These are phyloP conservation scores for Mythimna vitellina DNA, from an alignment of 2,888 invertebrate genomes.

Conservation along the genomic window DNA sequence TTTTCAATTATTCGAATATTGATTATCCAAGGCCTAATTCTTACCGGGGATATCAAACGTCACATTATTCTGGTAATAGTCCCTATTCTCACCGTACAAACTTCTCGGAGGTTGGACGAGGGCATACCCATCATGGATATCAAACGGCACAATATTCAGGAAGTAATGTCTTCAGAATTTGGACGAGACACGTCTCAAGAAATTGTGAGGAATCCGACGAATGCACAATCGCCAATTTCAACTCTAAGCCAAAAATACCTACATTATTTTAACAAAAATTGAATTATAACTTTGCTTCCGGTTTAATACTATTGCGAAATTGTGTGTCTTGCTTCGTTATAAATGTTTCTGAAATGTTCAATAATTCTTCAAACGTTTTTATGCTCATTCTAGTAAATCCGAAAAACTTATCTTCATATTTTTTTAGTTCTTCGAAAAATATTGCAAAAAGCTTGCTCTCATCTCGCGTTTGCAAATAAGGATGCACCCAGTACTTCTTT, in stretches of 20 bases:
- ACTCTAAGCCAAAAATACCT: constrained; percentile 3
- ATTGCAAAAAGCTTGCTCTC: background rate
- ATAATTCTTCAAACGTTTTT: background rate
- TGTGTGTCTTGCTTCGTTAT: constrained; percentile 7
- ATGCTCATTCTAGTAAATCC: background rate
- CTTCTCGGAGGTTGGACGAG: too few species aligned
- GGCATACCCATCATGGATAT: too few species aligned
- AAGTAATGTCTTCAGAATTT: too few species aligned
- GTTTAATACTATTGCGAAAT: constrained; percentile 34
- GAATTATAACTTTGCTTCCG: constrained; percentile 23
- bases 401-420: constrained; percentile 2
- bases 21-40: constrained; percentile 20
- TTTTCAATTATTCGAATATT: constrained; percentile 19
- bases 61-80: background rate
- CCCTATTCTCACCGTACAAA: constrained; percentile 8
- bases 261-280: background rate
- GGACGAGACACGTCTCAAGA: background rate
- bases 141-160: too few species aligned
- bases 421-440: background rate
- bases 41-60: too few species aligned
- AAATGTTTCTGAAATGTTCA: background rate
- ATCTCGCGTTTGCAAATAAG: constrained; percentile 6
- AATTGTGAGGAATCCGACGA: constrained; percentile 2
- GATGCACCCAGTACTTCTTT: constrained; percentile 4
- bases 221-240: constrained; percentile 23